phyloP scores from a whole-genome alignment of 2,113 vertebrate species.

The Stigmatopora argus region DNA sequence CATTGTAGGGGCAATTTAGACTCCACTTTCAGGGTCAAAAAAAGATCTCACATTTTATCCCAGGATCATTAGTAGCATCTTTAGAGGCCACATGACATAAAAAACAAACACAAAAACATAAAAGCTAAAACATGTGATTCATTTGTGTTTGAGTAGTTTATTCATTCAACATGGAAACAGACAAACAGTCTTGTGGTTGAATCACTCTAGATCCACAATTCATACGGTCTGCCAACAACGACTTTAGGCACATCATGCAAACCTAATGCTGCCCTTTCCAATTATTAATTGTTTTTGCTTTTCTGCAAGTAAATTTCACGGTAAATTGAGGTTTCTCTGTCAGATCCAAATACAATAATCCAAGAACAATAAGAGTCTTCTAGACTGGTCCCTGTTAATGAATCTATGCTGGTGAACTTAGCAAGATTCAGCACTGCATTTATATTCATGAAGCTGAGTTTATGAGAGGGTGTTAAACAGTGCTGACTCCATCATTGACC shows the following conservation, averaged over 20 bases:
- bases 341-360: slow-evolving; percentile 30
- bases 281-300: slow-evolving; percentile 12
- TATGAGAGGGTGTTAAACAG: slow-evolving; percentile 25
- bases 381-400: slow-evolving; percentile 46
- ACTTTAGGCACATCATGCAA: slow-evolving; percentile 31
- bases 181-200: slow-evolving; percentile 29
- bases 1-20: neutral
- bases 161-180: slow-evolving; percentile 34
- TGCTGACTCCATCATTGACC: slow-evolving; percentile 22
- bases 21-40: neutral
- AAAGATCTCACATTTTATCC: neutral
- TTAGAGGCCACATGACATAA: neutral
- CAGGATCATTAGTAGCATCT: slow-evolving; percentile 13
- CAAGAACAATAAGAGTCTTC: slow-evolving; percentile 20
- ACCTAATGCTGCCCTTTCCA: slow-evolving; percentile 21
- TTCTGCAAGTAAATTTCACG: neutral
- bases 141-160: slow-evolving; percentile 32
- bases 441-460: slow-evolving; percentile 36
- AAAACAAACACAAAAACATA: slow-evolving; percentile 36
- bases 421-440: slow-evolving; percentile 33
- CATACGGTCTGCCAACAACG: slow-evolving; percentile 26
- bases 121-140: slow-evolving; percentile 46
- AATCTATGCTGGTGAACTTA: slow-evolving; percentile 28
- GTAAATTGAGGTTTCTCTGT: neutral
- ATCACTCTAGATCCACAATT: slow-evolving; percentile 45